Evolutionary conservation across 2,113 vertebrate species (phyloP).

Genomic region (Sus scrofa): T2T-Sscrofa CM000820.6:106119501-106120000

Average conservation of each 20-base stretch:
- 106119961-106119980: background rate
- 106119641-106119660: conserved; percentile 99
- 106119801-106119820: conserved; percentile 86
- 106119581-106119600: conserved; percentile 92
- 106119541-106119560: conserved; percentile 84
- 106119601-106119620: conserved; percentile 93
- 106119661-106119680: conserved; percentile 99
- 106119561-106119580: conserved; percentile 91
- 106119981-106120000: background rate
- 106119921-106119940: background rate
- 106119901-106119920: background rate
- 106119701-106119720: conserved; percentile 99
- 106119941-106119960: background rate
- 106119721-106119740: conserved; percentile 99
- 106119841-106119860: conserved; percentile 77
- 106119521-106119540: conserved; percentile 86
- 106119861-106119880: conserved; percentile 61
- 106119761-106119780: conserved; percentile 97
- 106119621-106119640: conserved; percentile 99
- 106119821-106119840: conserved; percentile 81
- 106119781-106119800: conserved; percentile 90
- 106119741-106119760: conserved; percentile 99
- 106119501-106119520: conserved; percentile 83
- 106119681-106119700: conserved; percentile 99
- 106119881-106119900: conserved; percentile 62